These are phyloP conservation scores for Anarhynchus alexandrinus DNA, from an alignment of 2,113 vertebrate species.

Conservation along the genomic window DNA sequence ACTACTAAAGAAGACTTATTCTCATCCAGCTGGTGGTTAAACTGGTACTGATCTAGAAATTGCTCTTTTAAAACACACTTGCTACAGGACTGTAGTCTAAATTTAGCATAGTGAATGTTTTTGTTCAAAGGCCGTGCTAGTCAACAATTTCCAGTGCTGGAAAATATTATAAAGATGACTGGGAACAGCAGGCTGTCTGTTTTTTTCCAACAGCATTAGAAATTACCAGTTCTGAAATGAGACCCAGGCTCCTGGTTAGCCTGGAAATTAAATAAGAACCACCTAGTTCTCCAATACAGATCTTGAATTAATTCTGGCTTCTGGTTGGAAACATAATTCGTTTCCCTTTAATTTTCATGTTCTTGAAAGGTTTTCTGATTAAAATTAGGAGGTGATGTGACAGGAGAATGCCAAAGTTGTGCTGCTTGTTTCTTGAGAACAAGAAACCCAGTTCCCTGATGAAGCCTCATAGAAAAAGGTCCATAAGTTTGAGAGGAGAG, in stretches of 20 bases:
- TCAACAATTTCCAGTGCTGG: conserved; percentile 64
- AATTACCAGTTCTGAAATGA: conserved; percentile 55
- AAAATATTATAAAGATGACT: conserved; percentile 67
- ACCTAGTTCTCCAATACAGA: not conserved
- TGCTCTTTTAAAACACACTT: conserved; percentile 29
- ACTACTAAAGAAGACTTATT: not conserved
- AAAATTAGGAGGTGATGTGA: not conserved
- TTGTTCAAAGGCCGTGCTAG: conserved; percentile 36
- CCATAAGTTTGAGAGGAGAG: not conserved
- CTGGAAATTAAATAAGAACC: conserved; percentile 47
- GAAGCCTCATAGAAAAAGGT: not conserved
- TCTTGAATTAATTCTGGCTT: conserved; percentile 55
- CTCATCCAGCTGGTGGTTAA: not conserved
- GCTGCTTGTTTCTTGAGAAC: not conserved
- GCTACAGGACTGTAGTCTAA: not conserved
- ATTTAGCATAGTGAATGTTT: conserved; percentile 53
- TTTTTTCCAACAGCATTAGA: conserved; percentile 57
- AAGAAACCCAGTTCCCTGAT: not conserved
- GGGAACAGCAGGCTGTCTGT: conserved; percentile 27
- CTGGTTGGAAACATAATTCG: conserved; percentile 28
- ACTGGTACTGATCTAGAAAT: conserved; percentile 2
- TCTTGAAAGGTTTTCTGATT: not conserved
- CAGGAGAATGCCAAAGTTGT: not conserved
- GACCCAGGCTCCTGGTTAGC: conserved; percentile 4
- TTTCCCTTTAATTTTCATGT: not conserved